A percentile compares a stretch with the other conserved stretches of the same genome.
These are phyloP conservation scores for Marasmarcha lunaedactyla DNA, from an alignment of 2,888 invertebrate species.

Conservation along the genomic window DNA sequence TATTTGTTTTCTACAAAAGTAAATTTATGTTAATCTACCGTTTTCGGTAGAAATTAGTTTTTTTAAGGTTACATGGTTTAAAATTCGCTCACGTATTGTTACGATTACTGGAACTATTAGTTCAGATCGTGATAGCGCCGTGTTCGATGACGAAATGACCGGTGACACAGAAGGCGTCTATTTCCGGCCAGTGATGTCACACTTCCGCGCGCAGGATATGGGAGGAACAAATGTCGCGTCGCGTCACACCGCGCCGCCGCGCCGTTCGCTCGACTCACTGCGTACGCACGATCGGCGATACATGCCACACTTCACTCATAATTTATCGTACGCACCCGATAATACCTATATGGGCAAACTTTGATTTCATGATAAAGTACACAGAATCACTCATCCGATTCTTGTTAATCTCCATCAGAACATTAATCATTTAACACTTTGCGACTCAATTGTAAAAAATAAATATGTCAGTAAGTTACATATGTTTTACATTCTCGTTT, in stretches of 20 bases:
- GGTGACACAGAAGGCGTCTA: constrained; percentile 63
- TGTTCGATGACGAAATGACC: constrained; percentile 24
- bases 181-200: constrained; percentile 40
- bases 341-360: no score
- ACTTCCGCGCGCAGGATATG: constrained; percentile 59
- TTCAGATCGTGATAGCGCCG: constrained; percentile 8
- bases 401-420: no score
- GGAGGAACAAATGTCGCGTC: constrained; percentile 36
- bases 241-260: constrained; percentile 1
- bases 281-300: constrained; percentile 45
- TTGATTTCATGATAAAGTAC: no score
- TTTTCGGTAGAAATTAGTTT: no score
- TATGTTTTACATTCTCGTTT: no score
- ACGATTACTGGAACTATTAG: not conserved
- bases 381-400: no score
- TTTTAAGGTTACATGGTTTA: not conserved
- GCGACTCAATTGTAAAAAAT: no score
- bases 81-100: not conserved
- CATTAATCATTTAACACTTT: no score
- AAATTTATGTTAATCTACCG: no score
- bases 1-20: no score
- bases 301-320: constrained; percentile 4
- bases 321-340: no score
- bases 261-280: constrained; percentile 31
- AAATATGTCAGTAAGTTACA: no score